A percentile compares a stretch with the other conserved stretches of the same genome.
These are phyloP conservation scores for Ceratosolen solmsi DNA, from an alignment of 1,140 invertebrate genomes.

Conservation along the genomic window DNA sequence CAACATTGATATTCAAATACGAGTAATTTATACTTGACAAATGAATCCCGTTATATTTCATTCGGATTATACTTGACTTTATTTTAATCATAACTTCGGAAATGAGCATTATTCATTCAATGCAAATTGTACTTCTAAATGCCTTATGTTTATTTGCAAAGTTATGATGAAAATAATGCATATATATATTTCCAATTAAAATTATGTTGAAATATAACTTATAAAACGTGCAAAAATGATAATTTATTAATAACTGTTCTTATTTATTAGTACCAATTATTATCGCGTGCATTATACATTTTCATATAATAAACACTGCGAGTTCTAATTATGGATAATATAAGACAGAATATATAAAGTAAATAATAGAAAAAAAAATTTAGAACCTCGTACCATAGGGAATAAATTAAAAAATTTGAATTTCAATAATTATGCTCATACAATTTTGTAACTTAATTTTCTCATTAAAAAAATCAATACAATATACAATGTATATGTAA, in stretches of 20 bases:
- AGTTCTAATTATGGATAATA: too few species aligned
- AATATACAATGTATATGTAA: too few species aligned
- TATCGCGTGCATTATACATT: too few species aligned
- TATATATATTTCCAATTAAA: not conserved
- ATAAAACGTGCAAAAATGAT: not conserved
- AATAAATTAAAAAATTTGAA: too few species aligned
- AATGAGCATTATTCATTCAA: not conserved
- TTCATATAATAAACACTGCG: too few species aligned
- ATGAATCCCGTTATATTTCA: not conserved
- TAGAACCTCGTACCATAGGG: too few species aligned
- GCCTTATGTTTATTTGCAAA: constrained; percentile 6
- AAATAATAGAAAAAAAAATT: too few species aligned
- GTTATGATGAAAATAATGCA: not conserved
- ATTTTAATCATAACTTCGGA: not conserved
- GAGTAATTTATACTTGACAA: not conserved
- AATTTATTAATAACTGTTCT: not conserved
- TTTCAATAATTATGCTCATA: too few species aligned
- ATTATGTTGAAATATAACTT: not conserved
- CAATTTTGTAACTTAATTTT: too few species aligned
- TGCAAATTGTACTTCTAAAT: not conserved
- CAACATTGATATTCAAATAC: not conserved
- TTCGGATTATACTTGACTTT: not conserved
- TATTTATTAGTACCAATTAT: too few species aligned
- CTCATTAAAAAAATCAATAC: too few species aligned
- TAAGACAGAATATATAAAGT: too few species aligned